These are phyloP conservation scores for Oceanodroma leucorhoa DNA, from an alignment of 2,797 vertebrate genomes.

Conservation along the genomic window DNA sequence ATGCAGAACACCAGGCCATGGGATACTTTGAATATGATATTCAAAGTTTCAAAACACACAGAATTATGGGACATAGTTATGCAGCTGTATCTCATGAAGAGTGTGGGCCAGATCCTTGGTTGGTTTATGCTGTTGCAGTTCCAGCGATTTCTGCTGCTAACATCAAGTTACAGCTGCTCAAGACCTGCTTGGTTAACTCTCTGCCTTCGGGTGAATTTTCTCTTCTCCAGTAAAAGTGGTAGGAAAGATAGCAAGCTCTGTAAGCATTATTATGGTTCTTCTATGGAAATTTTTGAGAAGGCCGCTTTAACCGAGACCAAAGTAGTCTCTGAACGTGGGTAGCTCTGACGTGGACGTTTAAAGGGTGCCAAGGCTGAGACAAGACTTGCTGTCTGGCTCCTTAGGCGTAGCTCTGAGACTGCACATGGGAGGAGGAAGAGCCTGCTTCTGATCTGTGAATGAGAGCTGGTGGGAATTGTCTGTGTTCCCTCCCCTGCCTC, in stretches of 20 bases:
- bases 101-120: neutral
- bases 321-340: neutral
- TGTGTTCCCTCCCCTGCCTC: rapidly evolving
- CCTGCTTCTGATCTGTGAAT: neutral
- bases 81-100: neutral
- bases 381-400: neutral
- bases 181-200: neutral
- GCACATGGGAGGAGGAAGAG: rapidly evolving
- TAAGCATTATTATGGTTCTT: neutral
- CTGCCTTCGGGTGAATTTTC: neutral
- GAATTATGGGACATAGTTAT: rapidly evolving
- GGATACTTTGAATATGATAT: too few species aligned
- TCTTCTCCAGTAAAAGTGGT: neutral
- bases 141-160: neutral
- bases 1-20: too few species aligned
- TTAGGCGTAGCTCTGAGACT: neutral
- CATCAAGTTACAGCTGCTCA: neutral
- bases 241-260: neutral
- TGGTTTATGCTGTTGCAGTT: neutral
- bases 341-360: neutral
- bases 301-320: neutral
- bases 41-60: neutral
- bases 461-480: neutral
- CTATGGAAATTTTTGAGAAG: neutral
- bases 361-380: neutral